Percentiles rank a stretch among this genome's conserved stretches.
phyloP scores from a whole-genome alignment of 2,113 vertebrate species.

The Sceloporus tristichus region DNA sequence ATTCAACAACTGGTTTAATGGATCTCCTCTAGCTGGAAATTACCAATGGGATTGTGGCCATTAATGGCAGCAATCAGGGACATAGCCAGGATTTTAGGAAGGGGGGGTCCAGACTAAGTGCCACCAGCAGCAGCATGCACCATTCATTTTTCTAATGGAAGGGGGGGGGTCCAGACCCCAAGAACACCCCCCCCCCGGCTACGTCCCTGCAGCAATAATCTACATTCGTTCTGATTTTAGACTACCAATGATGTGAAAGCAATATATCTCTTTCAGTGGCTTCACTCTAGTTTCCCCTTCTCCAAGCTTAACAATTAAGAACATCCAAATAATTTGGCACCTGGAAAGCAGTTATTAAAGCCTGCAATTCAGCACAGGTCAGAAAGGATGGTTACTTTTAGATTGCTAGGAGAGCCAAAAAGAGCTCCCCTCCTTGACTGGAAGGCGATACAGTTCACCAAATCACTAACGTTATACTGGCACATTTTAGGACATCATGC shows the following conservation, averaged over 20 bases:
- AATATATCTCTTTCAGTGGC: background rate
- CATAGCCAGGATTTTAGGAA: too few species aligned
- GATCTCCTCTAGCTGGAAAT: too few species aligned
- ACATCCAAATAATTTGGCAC: background rate
- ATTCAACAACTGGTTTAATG: too few species aligned
- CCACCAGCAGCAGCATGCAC: too few species aligned
- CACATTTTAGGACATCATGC: conserved; percentile 13
- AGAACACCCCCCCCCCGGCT: too few species aligned
- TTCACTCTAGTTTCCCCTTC: conserved; percentile 21
- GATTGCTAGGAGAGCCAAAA: background rate
- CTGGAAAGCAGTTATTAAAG: background rate
- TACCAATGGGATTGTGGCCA: too few species aligned
- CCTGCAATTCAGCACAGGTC: conserved; percentile 32
- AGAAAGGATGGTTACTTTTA: conserved; percentile 8
- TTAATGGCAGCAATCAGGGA: background rate
- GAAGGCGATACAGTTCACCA: conserved; percentile 9
- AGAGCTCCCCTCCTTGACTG: conserved; percentile 32
- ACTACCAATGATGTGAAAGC: background rate
- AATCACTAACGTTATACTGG: conserved; percentile 9
- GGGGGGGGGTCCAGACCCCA: too few species aligned
- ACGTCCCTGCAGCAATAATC: background rate
- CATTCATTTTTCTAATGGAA: too few species aligned
- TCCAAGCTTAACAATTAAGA: background rate
- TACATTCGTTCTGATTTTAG: conserved; percentile 5
- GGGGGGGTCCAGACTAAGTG: too few species aligned